Conservation (phyloP, 1,140 invertebrate species). For the Tetramorium alpestre region DNA sequence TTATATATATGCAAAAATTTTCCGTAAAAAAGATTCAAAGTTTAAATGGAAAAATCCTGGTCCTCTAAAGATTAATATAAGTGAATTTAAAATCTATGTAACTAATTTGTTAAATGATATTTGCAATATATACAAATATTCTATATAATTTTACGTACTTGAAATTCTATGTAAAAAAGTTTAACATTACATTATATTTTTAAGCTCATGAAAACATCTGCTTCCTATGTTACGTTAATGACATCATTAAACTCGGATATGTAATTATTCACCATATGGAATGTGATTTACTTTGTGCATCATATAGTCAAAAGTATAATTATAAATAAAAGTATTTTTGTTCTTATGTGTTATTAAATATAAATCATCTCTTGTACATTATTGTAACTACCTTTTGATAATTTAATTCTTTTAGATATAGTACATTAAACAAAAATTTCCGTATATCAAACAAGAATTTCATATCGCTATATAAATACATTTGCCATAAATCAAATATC, state of each 20-base stretch:
- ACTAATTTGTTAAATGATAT: not conserved
- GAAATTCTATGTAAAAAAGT: not conserved
- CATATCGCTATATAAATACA: no score
- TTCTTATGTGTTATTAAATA: not conserved
- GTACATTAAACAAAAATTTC: no score
- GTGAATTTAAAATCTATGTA: not conserved
- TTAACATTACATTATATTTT: conserved; percentile 11
- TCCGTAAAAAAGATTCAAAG: no score
- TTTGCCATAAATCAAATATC: no score
- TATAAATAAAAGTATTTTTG: conserved; percentile 16
- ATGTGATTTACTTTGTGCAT: not conserved
- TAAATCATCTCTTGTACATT: no score
- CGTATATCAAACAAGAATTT: no score
- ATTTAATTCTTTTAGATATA: no score
- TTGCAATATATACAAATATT: not conserved
- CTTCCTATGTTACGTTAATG: conserved; percentile 35
- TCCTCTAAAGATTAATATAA: no score
- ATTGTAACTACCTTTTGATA: no score
- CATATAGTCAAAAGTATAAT: not conserved
- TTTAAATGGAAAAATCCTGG: no score
- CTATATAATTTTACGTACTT: not conserved
- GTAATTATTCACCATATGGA: not conserved
- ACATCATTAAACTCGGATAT: not conserved
- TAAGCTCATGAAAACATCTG: conserved; percentile 29
- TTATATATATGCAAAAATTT: no score